These are phyloP conservation scores for Homarus gammarus DNA, from an alignment of 2,888 invertebrate species.

Conservation along the genomic window DNA sequence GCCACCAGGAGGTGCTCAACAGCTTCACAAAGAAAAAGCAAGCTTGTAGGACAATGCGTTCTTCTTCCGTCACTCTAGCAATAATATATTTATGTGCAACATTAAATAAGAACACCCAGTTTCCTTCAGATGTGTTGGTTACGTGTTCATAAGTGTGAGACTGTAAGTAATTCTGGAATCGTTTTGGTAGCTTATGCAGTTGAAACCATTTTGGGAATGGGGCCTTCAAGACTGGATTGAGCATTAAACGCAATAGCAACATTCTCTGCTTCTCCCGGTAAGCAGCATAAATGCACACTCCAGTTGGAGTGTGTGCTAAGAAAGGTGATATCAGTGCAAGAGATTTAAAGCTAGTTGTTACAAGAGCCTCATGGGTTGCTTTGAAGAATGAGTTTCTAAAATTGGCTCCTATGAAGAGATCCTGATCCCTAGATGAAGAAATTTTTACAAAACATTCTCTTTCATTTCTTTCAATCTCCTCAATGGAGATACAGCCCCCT, in stretches of 20 bases:
- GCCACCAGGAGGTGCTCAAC: conserved; percentile 58
- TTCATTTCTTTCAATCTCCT: conserved; percentile 19
- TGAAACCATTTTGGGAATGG: conserved; percentile 7
- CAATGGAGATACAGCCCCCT: conserved; percentile 38
- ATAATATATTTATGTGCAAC: conserved; percentile 23
- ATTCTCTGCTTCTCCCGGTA: conserved; percentile 1
- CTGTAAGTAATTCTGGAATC: neutral
- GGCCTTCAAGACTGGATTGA: conserved; percentile 58
- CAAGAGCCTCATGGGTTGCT: conserved; percentile 52
- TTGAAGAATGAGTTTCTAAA: conserved; percentile 48
- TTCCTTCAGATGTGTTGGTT: conserved; percentile 33
- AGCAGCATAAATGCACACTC: conserved; percentile 38
- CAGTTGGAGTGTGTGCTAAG: conserved; percentile 41
- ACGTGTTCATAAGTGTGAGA: conserved; percentile 40
- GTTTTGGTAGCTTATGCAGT: conserved; percentile 23
- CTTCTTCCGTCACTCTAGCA: conserved; percentile 9
- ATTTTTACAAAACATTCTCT: conserved; percentile 4
- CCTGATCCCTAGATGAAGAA: conserved; percentile 30
- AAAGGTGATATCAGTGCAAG: conserved; percentile 57
- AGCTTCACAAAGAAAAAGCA: conserved; percentile 53
- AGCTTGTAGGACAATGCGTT: conserved; percentile 42
- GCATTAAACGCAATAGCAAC: conserved; percentile 25
- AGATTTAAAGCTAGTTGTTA: conserved; percentile 26
- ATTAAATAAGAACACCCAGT: conserved; percentile 44
- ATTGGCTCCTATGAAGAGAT: conserved; percentile 31